These are phyloP conservation scores for Henicopernis longicauda DNA, from an alignment of 2,113 vertebrate genomes.

Conservation along the genomic window DNA sequence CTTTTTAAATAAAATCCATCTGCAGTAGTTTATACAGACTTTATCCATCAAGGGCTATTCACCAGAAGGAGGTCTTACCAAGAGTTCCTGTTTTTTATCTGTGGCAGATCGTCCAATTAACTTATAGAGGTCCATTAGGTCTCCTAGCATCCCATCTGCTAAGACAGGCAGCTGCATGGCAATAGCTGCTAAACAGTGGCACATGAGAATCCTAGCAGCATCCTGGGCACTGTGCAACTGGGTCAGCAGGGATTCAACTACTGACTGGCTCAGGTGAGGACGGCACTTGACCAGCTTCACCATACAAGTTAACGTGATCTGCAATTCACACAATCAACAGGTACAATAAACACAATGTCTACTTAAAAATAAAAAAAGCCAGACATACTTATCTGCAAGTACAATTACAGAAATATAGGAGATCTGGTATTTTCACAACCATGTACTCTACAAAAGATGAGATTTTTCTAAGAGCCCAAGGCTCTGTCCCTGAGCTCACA, in stretches of 20 bases:
- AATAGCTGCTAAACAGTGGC: conserved; percentile 91
- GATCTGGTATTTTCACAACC: not conserved
- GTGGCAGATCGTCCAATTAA: conserved; percentile 84
- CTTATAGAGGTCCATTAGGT: conserved; percentile 90
- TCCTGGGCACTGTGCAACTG: conserved; percentile 90
- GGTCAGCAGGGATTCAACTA: conserved; percentile 88
- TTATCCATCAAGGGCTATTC: not conserved
- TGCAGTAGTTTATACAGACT: not conserved
- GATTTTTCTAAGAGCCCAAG: not conserved
- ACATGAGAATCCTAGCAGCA: conserved; percentile 84
- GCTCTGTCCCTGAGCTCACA: not conserved
- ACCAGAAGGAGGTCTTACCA: conserved; percentile 77
- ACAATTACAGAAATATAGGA: not conserved
- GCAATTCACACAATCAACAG: not conserved
- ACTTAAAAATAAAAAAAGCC: not conserved
- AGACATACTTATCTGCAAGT: not conserved
- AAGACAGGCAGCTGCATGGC: conserved; percentile 92
- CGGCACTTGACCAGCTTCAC: conserved; percentile 89
- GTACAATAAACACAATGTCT: not conserved
- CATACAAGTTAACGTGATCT: conserved; percentile 90
- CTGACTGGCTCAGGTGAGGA: conserved; percentile 88
- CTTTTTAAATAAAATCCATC: not conserved
- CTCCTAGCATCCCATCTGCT: conserved; percentile 92
- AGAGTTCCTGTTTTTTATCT: conserved; percentile 91
- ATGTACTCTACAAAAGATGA: not conserved